Evolutionary conservation across 1,140 invertebrate genomes (phyloP).

Genomic region (Tribolium madens): DNA sequence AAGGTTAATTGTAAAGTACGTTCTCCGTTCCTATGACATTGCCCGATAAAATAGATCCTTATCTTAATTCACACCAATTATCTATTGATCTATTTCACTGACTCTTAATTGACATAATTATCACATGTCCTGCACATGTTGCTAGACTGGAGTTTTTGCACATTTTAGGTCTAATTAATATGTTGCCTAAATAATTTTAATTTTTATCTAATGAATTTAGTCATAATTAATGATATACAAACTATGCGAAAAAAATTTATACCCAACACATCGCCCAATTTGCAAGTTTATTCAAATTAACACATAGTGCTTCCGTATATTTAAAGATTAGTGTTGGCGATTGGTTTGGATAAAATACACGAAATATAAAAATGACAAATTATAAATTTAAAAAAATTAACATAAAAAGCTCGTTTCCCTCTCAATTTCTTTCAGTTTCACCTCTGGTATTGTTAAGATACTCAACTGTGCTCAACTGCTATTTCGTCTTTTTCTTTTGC

Average conservation of each 20-base stretch:
- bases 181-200: not conserved
- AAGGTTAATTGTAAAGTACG: not conserved
- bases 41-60: slow-evolving; percentile 12
- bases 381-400: too few relatives aligned
- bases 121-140: not conserved
- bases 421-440: too few relatives aligned
- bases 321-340: too few relatives aligned
- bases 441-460: too few relatives aligned
- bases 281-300: too few relatives aligned
- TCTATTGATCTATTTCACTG: not conserved
- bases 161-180: not conserved
- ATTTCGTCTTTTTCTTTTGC: too few relatives aligned
- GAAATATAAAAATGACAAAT: too few relatives aligned
- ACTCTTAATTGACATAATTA: slow-evolving; percentile 18
- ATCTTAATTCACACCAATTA: slow-evolving; percentile 16
- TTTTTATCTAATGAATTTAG: not conserved
- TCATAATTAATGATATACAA: not conserved
- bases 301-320: too few relatives aligned
- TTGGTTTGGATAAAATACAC: too few relatives aligned
- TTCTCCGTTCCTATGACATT: not conserved
- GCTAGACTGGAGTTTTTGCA: not conserved
- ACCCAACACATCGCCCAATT: not conserved
- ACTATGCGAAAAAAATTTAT: not conserved
- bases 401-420: too few relatives aligned
- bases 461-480: too few relatives aligned